phyloP scores from a whole-genome alignment of 2,888 invertebrate species.

The Allygus modestus region DNA sequence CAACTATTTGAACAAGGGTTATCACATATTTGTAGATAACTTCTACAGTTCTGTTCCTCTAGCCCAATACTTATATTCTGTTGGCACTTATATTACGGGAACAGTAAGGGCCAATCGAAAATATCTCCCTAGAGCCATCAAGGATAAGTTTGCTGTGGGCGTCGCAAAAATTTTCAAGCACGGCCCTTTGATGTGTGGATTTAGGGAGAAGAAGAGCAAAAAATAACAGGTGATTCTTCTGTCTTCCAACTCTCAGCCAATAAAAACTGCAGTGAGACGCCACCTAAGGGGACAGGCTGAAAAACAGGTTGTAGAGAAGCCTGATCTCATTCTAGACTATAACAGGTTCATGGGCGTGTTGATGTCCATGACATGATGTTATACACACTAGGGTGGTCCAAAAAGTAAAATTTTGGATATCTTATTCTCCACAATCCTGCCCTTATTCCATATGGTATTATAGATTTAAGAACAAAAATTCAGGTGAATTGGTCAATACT shows the following conservation, averaged over 20 bases:
- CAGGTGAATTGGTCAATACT: too few species aligned
- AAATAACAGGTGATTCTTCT: not conserved
- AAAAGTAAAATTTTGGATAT: too few species aligned
- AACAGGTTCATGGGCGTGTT: too few species aligned
- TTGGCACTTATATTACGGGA: conserved; percentile 22
- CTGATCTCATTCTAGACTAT: too few species aligned
- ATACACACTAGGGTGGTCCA: too few species aligned
- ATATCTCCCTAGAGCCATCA: not conserved
- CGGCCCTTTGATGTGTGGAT: not conserved
- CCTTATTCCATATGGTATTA: too few species aligned
- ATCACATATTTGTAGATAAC: conserved; percentile 43
- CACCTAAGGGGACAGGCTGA: too few species aligned
- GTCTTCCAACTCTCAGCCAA: not conserved
- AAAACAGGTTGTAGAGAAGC: too few species aligned
- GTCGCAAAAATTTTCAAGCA: not conserved
- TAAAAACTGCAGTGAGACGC: too few species aligned
- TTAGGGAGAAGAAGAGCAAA: not conserved
- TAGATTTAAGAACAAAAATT: too few species aligned
- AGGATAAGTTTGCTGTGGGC: not conserved
- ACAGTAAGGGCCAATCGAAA: conserved; percentile 17
- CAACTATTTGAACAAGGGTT: conserved; percentile 42
- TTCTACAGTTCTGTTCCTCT: conserved; percentile 30
- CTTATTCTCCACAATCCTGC: too few species aligned
- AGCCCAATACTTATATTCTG: not conserved
- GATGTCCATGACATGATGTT: too few species aligned